A percentile compares a stretch with the other conserved stretches of the same genome.
Evolutionary conservation across 2,797 vertebrate species (phyloP).

Genomic region (Bradypodion pumilum): DNA sequence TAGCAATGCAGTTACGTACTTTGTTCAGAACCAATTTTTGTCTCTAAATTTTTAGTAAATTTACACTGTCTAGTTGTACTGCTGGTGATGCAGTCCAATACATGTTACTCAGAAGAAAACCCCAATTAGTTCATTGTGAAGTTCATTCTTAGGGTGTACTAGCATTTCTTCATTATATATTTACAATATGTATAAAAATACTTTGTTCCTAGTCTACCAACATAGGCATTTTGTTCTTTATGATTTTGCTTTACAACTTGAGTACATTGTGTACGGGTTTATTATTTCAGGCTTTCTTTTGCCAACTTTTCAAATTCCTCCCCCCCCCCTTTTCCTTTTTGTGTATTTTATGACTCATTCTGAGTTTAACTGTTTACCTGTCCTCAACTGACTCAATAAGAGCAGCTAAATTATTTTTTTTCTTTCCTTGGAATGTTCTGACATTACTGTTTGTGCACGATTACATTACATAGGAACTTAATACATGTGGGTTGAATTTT

Average conservation of each 20-base stretch:
- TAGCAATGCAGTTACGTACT: not conserved
- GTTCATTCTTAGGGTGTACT: slow-evolving; percentile 16
- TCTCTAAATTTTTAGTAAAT: not conserved
- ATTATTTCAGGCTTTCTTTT: slow-evolving; percentile 25
- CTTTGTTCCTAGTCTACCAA: slow-evolving; percentile 14
- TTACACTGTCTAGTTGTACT: not conserved
- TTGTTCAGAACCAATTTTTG: not conserved
- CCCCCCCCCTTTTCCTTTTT: not conserved
- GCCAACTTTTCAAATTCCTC: slow-evolving; percentile 42
- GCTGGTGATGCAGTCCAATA: too few species aligned
- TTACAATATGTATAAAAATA: not conserved
- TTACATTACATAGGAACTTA: not conserved
- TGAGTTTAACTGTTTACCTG: slow-evolving; percentile 39
- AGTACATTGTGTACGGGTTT: not conserved
- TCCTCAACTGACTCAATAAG: slow-evolving; percentile 34
- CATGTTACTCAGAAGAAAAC: not conserved
- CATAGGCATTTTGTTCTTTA: slow-evolving; percentile 34
- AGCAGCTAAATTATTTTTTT: not conserved
- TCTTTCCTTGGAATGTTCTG: not conserved
- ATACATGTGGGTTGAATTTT: not conserved
- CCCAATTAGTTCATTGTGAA: not conserved
- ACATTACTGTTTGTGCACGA: not conserved
- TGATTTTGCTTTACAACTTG: slow-evolving; percentile 35
- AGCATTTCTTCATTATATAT: not conserved
- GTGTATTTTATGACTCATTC: slow-evolving; percentile 50